Evolutionary conservation across 2,888 invertebrate species (phyloP), one percentile per base, ranked within the genome.

Genomic region (Pimpla rufipes): DNA sequence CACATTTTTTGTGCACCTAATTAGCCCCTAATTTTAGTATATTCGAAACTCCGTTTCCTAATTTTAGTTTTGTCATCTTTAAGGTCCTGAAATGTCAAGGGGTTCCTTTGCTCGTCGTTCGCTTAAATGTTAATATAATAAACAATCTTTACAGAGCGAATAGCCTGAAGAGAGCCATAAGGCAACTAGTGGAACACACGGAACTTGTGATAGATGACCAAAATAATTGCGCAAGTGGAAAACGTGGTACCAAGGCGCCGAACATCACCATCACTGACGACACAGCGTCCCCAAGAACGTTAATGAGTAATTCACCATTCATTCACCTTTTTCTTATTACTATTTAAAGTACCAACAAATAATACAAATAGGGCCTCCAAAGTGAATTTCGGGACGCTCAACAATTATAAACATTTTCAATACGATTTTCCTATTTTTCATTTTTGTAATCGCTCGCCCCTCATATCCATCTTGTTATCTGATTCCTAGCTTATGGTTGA

Each of bases 161-260:
- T 91, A 97, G 97, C 93, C 94, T 98, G 85, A 97, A 97, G 93
- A 96, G 96, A 89, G 97, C 97, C 23, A 96, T 98, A 81, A 94
- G 97, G 84, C 96, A 96, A 92, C 95, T 98, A 52, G 96, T 97
- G 67, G 97, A 97, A 90, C 96, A 97, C 91, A 96, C 97, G 0
- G 97, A 97, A 90, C 95, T 95, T 91, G 95, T 94, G 86, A 95
- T 96, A 40, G 96, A 96, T 88, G 96, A 96, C 88, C 94, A 94
- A 85, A 94, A 93, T 71, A 86, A 86, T 81, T 80, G 88, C 87
- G 83, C 91, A 88, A 82, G 83, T 35, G 85, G 90, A 59, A 91
- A 93, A 84, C 90, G 92, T 50, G 88, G 88, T 16, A 89, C 91
- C 55, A 91, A 88, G 66, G 64, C 85, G 18, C 86, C 89, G n/a